Conservation (phyloP, 2,797 vertebrate species). For the Spondyliosoma cantharus region DNA sequence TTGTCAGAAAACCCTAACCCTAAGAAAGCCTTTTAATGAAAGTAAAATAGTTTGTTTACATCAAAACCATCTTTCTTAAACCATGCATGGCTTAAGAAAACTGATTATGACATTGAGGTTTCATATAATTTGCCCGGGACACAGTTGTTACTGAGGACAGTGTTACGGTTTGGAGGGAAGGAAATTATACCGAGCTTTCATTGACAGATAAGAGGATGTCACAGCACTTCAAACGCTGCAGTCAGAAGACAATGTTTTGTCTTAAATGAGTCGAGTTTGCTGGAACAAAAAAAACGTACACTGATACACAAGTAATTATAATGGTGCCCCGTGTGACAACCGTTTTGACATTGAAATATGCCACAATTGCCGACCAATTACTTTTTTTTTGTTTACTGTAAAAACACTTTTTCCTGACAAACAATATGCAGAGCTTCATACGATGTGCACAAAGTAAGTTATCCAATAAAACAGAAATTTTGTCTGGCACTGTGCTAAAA, state of each 20-base stretch:
- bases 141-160: neutral
- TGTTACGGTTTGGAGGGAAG: neutral
- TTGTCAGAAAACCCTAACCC: neutral
- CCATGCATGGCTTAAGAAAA: neutral
- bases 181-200: neutral
- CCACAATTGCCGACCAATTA: neutral
- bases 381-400: neutral
- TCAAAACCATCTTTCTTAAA: neutral
- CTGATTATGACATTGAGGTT: neutral
- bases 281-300: neutral
- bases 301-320: neutral
- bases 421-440: neutral
- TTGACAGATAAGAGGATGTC: neutral
- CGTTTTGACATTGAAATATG: neutral
- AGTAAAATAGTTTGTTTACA: neutral
- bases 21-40: no score
- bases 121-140: neutral
- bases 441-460: neutral
- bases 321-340: neutral
- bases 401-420: neutral
- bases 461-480: no score
- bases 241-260: neutral
- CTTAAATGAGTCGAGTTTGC: neutral
- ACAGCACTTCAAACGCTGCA: neutral
- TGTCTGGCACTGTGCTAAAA: neutral